Percentiles rank a stretch among this genome's conserved stretches.
Conservation (phyloP, 2,888 invertebrate genomes). For the Antheraea assamensis region DNA sequence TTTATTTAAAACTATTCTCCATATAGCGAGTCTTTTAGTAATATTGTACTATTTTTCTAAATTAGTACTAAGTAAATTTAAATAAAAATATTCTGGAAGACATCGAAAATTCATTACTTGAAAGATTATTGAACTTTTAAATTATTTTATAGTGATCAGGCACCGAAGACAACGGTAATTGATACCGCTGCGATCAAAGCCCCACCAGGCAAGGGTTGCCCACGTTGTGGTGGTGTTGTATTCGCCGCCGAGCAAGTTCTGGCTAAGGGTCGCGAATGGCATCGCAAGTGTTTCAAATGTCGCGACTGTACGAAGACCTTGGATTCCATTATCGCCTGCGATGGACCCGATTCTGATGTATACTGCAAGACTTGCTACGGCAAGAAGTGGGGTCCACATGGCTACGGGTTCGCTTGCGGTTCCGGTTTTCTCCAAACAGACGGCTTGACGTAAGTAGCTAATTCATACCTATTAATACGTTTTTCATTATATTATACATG, state of each 20-base stretch:
- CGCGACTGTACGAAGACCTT: slow-evolving; percentile 95
- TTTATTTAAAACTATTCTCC: not conserved
- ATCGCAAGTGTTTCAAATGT: slow-evolving; percentile 96
- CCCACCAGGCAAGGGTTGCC: slow-evolving; percentile 93
- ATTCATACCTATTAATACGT: not conserved
- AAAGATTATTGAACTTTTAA: not conserved
- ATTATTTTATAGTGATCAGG: slow-evolving; percentile 83
- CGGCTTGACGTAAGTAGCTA: slow-evolving; percentile 88
- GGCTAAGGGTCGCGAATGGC: slow-evolving; percentile 95
- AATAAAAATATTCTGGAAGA: not conserved
- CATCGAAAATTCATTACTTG: not conserved
- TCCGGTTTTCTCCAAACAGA: slow-evolving; percentile 97
- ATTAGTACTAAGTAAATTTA: not conserved
- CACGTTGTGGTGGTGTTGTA: slow-evolving; percentile 93
- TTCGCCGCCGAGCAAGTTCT: slow-evolving; percentile 97
- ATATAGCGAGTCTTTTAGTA: not conserved
- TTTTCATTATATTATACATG: too few species aligned
- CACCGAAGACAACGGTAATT: slow-evolving; percentile 88
- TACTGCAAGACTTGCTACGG: slow-evolving; percentile 99
- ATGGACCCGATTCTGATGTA: slow-evolving; percentile 95
- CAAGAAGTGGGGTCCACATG: slow-evolving; percentile 98
- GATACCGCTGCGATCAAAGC: slow-evolving; percentile 92
- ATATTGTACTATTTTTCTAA: not conserved
- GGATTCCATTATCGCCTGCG: slow-evolving; percentile 97
- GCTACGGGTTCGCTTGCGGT: slow-evolving; percentile 97